Percentiles rank a stretch among this genome's conserved stretches.
Evolutionary conservation across 2,888 invertebrate genomes (phyloP).

Genomic region (Anarsia innoxiella): DNA sequence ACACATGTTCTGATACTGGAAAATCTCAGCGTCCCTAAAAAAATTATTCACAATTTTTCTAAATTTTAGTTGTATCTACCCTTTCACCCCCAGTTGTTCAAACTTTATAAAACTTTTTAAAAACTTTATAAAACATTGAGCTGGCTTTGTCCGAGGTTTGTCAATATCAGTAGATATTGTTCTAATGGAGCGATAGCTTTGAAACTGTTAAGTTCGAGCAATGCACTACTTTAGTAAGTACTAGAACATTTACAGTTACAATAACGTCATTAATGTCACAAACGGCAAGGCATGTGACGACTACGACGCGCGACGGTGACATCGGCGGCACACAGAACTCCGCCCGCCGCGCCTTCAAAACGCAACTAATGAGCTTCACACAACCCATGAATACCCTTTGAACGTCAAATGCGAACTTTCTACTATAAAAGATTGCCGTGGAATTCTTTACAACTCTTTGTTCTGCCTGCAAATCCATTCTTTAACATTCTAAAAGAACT

Average conservation of each 20-base stretch:
- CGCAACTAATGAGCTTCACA: conserved; percentile 33
- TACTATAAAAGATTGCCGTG: conserved; percentile 17
- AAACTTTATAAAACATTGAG: no score
- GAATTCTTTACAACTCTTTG: conserved; percentile 15
- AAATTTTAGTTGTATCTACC: no score
- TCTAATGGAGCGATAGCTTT: no score
- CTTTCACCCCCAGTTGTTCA: no score
- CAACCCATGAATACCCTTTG: conserved; percentile 22
- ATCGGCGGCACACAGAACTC: neutral
- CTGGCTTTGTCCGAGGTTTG: no score
- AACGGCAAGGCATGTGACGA: conserved; percentile 36
- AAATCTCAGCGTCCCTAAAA: no score
- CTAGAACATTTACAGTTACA: conserved; percentile 34
- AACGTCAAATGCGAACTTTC: conserved; percentile 30
- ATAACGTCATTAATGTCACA: conserved; percentile 40
- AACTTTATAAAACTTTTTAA: no score
- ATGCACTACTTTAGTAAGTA: neutral
- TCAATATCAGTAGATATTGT: no score
- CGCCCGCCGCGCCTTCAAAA: conserved; percentile 13
- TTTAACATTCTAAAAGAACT: conserved; percentile 5
- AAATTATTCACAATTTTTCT: no score
- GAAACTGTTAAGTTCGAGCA: no score
- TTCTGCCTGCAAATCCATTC: conserved; percentile 11
- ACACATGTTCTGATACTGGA: no score
- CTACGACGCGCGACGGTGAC: neutral